Evolutionary conservation across 2,113 vertebrate genomes (phyloP), one percentile per base, ranked within the genome.

Genomic region (Aspiorhynchus laticeps): DNA sequence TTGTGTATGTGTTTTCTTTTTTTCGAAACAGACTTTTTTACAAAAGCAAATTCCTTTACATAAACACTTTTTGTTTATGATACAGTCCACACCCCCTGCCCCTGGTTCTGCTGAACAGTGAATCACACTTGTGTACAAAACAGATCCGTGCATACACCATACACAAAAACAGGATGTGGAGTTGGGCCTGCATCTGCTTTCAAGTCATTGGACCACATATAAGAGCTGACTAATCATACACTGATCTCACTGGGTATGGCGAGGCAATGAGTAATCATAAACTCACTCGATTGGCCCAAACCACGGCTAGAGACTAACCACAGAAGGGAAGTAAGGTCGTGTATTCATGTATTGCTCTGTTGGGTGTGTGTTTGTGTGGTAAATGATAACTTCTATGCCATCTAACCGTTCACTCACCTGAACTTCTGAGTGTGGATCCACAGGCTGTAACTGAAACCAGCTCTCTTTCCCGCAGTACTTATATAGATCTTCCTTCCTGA

Each of bases 351-450:
- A 41, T 53, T 28, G 43, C 41, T 74, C 19, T 71, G 38, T 76
- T 83, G 80, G 71, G 73, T 48, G 73, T 81, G 48, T 79, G 78
- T 59, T 36, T 53, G 78, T 74, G 78, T 38, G 12, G 21, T 46
- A 33, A 79, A 71, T 33, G 7, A 31, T 28, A 79, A n/a, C 86
- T 83, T 65, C 9, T n/a, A 21, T 33, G 61, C 46, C 46, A 12
- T 56, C 48, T 38, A 80, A 80, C 7, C 8, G 33, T 26, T 9
- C 78, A 91, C 80, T 93, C 96, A 99, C 98, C 98, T 99, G 98
- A 88, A 99, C 98, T 89, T 99, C 98, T 83, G 98, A 98, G 93
- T 99, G 98, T 17, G 96, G 97, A 92, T 99, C 97, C 83, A 99
- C 93, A 75, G 97, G 96, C 21, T 99, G 98, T 88, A 99, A 94